Percentiles rank a stretch among this genome's conserved stretches.
phyloP scores from a whole-genome alignment of 2,797 vertebrate species.

The Choloepus didactylus region DNA sequence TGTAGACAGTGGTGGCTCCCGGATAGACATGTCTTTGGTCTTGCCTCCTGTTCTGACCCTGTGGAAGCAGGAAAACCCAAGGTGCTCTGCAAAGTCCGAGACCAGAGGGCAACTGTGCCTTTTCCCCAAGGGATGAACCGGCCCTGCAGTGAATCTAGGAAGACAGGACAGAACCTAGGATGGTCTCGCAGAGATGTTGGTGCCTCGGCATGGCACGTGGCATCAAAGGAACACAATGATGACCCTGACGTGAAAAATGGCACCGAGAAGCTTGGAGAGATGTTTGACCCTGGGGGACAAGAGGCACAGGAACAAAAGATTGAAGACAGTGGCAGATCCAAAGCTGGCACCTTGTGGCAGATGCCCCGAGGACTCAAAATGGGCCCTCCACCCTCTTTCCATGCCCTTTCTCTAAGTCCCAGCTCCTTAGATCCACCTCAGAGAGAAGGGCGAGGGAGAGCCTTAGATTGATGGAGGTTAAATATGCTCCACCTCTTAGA shows the following conservation, averaged over 20 bases:
- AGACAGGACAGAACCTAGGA: too few relatives aligned
- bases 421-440: too few relatives aligned
- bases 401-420: not conserved
- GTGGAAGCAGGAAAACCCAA: not conserved
- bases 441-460: not conserved
- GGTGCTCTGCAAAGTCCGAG: not conserved
- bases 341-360: not conserved
- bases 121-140: not conserved
- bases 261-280: not conserved
- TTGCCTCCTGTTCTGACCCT: not conserved
- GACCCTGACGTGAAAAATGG: rapidly evolving
- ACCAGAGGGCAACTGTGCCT: rapidly evolving
- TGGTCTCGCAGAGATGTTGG: not conserved
- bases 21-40: too few relatives aligned
- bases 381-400: rapidly evolving
- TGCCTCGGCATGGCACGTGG: not conserved
- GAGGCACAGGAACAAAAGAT: not conserved
- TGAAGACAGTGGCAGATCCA: not conserved
- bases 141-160: not conserved
- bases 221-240: not conserved
- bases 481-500: not conserved
- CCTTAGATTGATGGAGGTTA: too few relatives aligned
- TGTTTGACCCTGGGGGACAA: not conserved
- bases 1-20: rapidly evolving
- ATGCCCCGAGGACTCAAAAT: not conserved